Evolutionary conservation across 2,797 vertebrate species (phyloP).

Genomic region (Coccyzus lansbergi): DNA sequence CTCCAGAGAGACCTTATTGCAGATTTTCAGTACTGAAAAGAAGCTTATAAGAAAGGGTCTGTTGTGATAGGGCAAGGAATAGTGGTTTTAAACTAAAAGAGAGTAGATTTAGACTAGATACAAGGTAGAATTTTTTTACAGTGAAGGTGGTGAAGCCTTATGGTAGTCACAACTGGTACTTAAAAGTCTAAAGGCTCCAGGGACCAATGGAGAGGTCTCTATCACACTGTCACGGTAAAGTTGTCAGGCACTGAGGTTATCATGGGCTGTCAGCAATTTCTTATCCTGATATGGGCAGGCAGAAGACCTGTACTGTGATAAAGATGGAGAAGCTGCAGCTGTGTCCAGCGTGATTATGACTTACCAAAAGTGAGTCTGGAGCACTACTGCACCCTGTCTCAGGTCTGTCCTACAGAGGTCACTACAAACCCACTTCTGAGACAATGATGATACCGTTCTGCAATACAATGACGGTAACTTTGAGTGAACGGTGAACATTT

Average conservation of each 20-base stretch:
- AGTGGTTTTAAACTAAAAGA: not conserved
- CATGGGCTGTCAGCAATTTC: not conserved
- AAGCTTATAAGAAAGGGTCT: too few relatives aligned
- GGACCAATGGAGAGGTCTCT: not conserved
- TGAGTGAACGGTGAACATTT: not conserved
- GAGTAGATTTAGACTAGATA: too few relatives aligned
- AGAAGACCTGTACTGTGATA: not conserved
- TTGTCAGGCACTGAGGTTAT: not conserved
- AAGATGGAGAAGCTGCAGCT: not conserved
- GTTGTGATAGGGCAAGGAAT: too few relatives aligned
- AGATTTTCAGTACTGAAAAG: not conserved
- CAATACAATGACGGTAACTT: rapidly evolving
- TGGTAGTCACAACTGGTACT: not conserved
- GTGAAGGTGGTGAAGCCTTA: not conserved
- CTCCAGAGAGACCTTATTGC: too few relatives aligned
- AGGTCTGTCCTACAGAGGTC: conserved; percentile 64
- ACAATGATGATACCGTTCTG: not conserved
- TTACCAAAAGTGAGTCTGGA: not conserved
- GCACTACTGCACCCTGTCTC: not conserved
- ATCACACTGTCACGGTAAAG: not conserved
- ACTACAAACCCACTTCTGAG: conserved; percentile 43
- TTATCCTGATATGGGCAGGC: not conserved
- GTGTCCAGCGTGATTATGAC: not conserved
- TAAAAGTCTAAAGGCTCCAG: not conserved
- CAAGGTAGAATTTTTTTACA: too few relatives aligned